These are phyloP conservation scores for Ptilorrhoa leucosticta DNA, from an alignment of 2,113 vertebrate species.

Conservation along the genomic window DNA sequence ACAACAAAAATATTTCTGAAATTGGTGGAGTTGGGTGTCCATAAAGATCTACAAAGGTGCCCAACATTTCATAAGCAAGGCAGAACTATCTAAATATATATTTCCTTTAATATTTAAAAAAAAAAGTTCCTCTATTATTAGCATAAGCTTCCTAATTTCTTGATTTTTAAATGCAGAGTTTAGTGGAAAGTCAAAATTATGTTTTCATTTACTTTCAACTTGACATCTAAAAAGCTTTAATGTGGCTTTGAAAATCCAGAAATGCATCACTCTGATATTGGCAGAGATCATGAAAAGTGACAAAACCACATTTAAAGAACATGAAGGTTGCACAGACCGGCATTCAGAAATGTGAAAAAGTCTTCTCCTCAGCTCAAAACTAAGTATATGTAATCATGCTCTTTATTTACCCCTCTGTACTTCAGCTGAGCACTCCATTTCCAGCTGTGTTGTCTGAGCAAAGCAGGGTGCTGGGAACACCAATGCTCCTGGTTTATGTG, in stretches of 20 bases:
- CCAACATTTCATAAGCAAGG: background rate
- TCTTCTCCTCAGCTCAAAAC: background rate
- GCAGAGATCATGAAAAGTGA: background rate
- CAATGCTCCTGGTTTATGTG: accelerated
- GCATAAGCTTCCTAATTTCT: background rate
- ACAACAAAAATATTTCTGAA: background rate
- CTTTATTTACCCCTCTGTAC: background rate
- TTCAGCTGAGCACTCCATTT: background rate
- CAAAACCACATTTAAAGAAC: background rate
- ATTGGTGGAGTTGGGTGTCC: background rate
- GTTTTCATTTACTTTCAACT: background rate
- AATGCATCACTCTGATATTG: background rate
- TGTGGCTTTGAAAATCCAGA: background rate
- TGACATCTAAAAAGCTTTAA: background rate
- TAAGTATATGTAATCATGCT: background rate
- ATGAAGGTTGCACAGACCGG: background rate
- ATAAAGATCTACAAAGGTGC: background rate
- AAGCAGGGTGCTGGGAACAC: background rate
- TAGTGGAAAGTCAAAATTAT: background rate
- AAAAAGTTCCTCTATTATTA: background rate
- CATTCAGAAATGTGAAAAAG: background rate
- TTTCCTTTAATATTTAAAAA: background rate
- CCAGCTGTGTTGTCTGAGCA: background rate
- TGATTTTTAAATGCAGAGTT: background rate
- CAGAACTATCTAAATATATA: background rate